Base-by-base conservation (phyloP, 2,797 vertebrate genomes). In the Acanthopagrus latus region DNA sequence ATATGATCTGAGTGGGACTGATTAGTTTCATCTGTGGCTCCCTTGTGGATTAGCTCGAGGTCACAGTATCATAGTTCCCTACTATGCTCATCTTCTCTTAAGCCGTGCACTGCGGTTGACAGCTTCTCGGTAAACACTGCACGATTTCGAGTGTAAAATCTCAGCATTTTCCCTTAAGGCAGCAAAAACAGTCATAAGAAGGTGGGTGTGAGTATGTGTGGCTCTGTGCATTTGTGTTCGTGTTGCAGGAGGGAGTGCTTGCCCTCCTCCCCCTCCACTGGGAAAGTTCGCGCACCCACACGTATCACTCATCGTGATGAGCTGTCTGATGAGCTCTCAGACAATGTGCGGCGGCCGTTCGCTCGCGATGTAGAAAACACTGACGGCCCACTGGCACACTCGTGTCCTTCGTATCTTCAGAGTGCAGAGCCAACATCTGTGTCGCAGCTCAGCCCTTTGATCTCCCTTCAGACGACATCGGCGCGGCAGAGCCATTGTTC, bases 231-330 rank as follows among this genome's bases (percentile, higher is more conserved):
- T 71, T 67, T 81, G 57, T 72, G 59, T 57, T n/a, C 60, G 13
- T 65, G 47, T 64, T 75, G 55, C 18, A 64, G 66, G 58, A 56
- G 60, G 38, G 27, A 64, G 78, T 56, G 38, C 58, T 74, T 52
- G 69, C 64, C 64, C 60, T 86, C 77, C 64, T 52, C 73, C 58
- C 29, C n/a, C 64, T 73, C 47, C 5, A 29, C 17, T 17, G 62
- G 57, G 78, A 56, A 69, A 75, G 86, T 83, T 86, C 81, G 79
- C 2, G 18, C 69, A 83, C 79, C 84, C 71, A 84, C 85, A 59
- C 47, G 1, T 50, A 84, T 87, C 74, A 72, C 41, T 85, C 77
- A 80, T 72, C 71, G 25, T 74, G 73, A 84, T 58, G 68, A 89
- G 80, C 66, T 65, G 74, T 72, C 77, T 27, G 23, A 72, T 82